phyloP scores from a whole-genome alignment of 1,140 invertebrate genomes.

The Eupeodes corollae region DNA sequence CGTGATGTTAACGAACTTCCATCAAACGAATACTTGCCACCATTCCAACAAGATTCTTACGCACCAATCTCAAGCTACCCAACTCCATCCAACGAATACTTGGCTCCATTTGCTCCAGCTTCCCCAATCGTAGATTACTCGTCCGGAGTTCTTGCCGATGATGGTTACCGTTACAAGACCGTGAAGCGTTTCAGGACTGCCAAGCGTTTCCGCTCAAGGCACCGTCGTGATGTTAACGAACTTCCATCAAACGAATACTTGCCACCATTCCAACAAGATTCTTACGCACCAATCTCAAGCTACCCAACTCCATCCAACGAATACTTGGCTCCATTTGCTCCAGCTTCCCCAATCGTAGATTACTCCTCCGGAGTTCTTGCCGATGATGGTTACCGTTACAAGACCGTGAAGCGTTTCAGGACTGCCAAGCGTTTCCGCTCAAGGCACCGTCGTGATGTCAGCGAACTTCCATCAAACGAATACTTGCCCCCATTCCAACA shows the following conservation, averaged over 20 bases:
- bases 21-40: too few relatives aligned
- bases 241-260: background rate
- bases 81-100: background rate
- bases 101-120: background rate
- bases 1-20: too few relatives aligned
- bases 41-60: too few relatives aligned
- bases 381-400: constrained; percentile 19
- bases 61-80: too few relatives aligned
- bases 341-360: background rate
- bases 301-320: background rate
- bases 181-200: background rate
- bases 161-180: background rate
- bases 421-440: background rate
- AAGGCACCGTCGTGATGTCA: constrained; percentile 16
- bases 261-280: background rate
- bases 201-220: background rate
- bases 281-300: background rate
- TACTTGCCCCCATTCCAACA: too few relatives aligned
- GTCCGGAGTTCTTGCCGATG: background rate
- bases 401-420: constrained; percentile 7
- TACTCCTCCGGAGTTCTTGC: background rate
- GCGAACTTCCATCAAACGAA: background rate
- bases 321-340: background rate
- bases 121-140: background rate
- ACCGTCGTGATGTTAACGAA: background rate